Conservation (phyloP, 2,888 invertebrate genomes). For the Heliconius erato region DNA sequence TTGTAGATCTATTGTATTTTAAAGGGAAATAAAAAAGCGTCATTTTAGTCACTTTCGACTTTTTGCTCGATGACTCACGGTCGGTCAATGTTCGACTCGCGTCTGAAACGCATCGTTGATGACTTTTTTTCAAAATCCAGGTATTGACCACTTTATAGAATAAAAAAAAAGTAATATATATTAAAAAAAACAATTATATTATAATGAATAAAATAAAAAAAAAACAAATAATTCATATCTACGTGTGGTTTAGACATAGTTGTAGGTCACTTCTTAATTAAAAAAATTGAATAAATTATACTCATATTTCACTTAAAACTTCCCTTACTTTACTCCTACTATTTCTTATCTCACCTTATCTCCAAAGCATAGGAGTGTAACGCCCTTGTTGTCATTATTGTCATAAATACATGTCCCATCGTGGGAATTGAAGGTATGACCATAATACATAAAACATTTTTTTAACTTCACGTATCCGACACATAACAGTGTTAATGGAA, state of each 20-base stretch:
- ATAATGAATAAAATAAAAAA: no score
- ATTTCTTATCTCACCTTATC: slow-evolving; percentile 6
- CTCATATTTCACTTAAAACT: background rate
- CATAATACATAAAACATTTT: background rate
- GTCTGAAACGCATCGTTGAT: slow-evolving; percentile 35
- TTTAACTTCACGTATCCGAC: no score
- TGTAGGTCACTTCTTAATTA: no score
- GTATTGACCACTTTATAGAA: background rate
- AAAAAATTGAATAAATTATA: background rate
- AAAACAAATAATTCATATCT: no score
- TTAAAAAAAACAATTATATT: no score
- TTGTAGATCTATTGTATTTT: slow-evolving; percentile 14
- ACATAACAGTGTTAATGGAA: no score
- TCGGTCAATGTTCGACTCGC: slow-evolving; percentile 67
- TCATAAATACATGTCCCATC: background rate
- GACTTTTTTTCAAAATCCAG: slow-evolving; percentile 46
- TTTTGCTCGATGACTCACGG: slow-evolving; percentile 75
- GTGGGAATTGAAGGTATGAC: background rate
- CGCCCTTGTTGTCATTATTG: slow-evolving; percentile 6
- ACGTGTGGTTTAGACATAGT: no score
- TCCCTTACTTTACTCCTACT: background rate
- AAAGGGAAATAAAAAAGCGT: slow-evolving; percentile 48
- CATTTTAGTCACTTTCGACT: slow-evolving; percentile 62
- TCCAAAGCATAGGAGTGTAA: background rate
- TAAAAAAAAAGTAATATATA: no score